Base-by-base conservation (phyloP, 2,888 invertebrate species). In the Octodonta nipae region DNA sequence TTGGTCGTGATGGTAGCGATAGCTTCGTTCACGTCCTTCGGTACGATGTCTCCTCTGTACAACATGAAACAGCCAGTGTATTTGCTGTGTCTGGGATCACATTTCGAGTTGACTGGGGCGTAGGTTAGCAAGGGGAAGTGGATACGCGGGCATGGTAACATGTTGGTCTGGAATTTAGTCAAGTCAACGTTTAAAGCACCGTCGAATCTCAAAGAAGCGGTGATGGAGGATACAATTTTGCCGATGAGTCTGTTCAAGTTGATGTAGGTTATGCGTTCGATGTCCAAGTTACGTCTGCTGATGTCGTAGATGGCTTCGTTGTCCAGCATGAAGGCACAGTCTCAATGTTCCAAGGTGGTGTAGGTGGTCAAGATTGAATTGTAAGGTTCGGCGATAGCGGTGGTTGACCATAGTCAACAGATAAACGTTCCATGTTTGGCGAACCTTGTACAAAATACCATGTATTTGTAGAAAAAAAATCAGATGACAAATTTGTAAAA, bases 61-160 rank as follows among this genome's bases (percentile, higher is more conserved):
- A 92, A 67, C 80, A 92, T 86, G 66, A 91, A 91, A 61, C 89
- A 89, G 11, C 91, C 91, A 91, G 91, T 79, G 73, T 92, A 91
- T 57, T 87, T 87, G 49, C 86, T 86, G 61, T 84, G 83, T 49
- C 88, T 77, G 1, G 89, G 89, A 61, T 89, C 88, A 61, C 91
- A 92, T 60, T 86, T 86, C 1, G 87, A 86, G 64, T 89, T 87
- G 53, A 91, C 85, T 11, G 88, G 89, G 13, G 88, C 87, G 59
- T 89, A 89, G 5, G 91, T 82, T 40, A 83, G 84, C 63, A 92
- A 70, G 12, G 91, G 91, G 78, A 92, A 92, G 59, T 92, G 91
- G 60, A 93, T 92, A 63, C 91, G 79, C 36, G 92, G 92, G 67
- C 91, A 92, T 40, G 92, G 92, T 55, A 89, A 86, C 75, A 87